Conservation (phyloP, 1,140 invertebrate genomes). For the Drosophila seguyi region DNA sequence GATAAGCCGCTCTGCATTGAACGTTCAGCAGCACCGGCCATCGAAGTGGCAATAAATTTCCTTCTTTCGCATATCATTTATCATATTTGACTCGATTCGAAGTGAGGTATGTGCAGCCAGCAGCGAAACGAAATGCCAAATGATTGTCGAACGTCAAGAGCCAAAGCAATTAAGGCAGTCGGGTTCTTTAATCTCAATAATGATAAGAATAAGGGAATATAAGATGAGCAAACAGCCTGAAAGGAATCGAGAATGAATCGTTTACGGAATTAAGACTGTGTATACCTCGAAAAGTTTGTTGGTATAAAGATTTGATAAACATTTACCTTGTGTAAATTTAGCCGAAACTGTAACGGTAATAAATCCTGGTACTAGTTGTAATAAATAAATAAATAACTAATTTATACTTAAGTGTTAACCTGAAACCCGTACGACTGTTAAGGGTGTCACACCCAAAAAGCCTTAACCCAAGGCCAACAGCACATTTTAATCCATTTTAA, state of each 20-base stretch:
- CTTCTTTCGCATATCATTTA: constrained; percentile 52
- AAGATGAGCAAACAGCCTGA: background rate
- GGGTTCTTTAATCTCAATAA: background rate
- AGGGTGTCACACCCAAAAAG: background rate
- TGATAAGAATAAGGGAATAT: background rate
- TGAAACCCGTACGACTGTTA: background rate
- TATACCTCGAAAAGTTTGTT: too few relatives aligned
- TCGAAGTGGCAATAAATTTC: constrained; percentile 41
- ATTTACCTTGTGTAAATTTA: background rate
- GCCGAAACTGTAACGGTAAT: background rate
- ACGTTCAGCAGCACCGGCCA: constrained; percentile 25
- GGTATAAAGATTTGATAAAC: too few relatives aligned
- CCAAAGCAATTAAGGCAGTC: constrained; percentile 36
- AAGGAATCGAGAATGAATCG: background rate
- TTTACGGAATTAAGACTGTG: background rate
- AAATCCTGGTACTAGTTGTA: background rate
- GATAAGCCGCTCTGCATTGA: constrained; percentile 32
- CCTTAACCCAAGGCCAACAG: background rate
- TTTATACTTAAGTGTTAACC: background rate
- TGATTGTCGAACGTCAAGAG: constrained; percentile 39
- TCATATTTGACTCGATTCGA: constrained; percentile 40
- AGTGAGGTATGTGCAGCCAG: constrained; percentile 36
- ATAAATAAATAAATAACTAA: background rate
- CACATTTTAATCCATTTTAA: constrained; percentile 38
- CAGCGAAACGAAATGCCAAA: constrained; percentile 38